Percentiles rank a stretch among this genome's conserved stretches.
These are phyloP conservation scores for Ostrea edulis DNA, from an alignment of 1,140 invertebrate species.

Conservation along the genomic window DNA sequence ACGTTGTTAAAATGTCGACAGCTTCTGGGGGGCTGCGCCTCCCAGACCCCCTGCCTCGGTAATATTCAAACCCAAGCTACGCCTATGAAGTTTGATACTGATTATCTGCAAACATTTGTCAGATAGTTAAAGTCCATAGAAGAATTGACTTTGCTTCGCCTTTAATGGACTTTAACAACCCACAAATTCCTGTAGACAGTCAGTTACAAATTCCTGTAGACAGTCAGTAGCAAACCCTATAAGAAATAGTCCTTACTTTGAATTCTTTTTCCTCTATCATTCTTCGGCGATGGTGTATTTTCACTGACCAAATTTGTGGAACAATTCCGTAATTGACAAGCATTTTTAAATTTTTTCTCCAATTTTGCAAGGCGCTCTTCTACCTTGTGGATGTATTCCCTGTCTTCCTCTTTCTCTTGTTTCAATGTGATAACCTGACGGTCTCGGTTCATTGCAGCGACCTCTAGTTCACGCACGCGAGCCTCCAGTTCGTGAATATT, in stretches of 20 bases:
- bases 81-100: too few species aligned
- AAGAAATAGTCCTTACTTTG: neutral
- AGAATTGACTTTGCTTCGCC: too few species aligned
- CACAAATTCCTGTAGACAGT: too few species aligned
- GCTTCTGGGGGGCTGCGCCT: too few species aligned
- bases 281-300: neutral
- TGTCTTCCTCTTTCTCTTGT: neutral
- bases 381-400: neutral
- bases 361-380: neutral
- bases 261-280: neutral
- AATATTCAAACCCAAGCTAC: too few species aligned
- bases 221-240: too few species aligned
- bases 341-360: neutral
- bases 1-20: too few species aligned
- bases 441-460: neutral
- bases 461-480: neutral
- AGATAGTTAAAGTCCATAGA: too few species aligned
- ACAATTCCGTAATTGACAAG: neutral
- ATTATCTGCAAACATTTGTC: too few species aligned
- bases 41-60: too few species aligned
- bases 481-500: neutral
- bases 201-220: too few species aligned
- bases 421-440: neutral
- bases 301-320: neutral
- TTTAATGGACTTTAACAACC: too few species aligned